Conservation (phyloP, 1,140 invertebrate species). For the Penaeus japonicus region DNA sequence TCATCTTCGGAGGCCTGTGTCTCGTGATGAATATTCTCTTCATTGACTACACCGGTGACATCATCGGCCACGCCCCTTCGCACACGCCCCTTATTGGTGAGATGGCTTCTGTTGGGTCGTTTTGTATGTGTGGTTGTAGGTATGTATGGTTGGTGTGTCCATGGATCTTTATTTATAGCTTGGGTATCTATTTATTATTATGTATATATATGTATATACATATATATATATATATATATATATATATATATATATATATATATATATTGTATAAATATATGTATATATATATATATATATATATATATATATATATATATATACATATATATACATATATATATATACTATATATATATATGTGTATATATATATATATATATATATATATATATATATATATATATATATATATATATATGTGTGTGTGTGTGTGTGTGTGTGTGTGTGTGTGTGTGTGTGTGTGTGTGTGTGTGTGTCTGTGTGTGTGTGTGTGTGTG, state of each 20-base stretch:
- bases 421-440: background rate
- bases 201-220: too few relatives aligned
- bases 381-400: background rate
- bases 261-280: too few relatives aligned
- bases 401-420: background rate
- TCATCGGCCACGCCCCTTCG: conserved; percentile 8
- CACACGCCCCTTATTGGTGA: conserved; percentile 27
- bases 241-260: background rate
- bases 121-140: too few relatives aligned
- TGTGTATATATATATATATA: background rate
- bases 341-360: too few relatives aligned
- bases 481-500: too few relatives aligned
- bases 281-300: background rate
- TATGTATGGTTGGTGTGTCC: too few relatives aligned
- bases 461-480: too few relatives aligned
- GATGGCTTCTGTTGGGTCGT: background rate
- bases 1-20: conserved; percentile 7
- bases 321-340: background rate
- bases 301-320: background rate
- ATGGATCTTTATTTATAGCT: too few relatives aligned
- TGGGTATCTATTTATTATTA: too few relatives aligned
- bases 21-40: conserved; percentile 19
- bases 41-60: background rate
- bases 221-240: background rate
- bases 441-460: too few relatives aligned